Conservation (phyloP, 2,797 vertebrate genomes). For the Phoeniculus purpureus region DNA sequence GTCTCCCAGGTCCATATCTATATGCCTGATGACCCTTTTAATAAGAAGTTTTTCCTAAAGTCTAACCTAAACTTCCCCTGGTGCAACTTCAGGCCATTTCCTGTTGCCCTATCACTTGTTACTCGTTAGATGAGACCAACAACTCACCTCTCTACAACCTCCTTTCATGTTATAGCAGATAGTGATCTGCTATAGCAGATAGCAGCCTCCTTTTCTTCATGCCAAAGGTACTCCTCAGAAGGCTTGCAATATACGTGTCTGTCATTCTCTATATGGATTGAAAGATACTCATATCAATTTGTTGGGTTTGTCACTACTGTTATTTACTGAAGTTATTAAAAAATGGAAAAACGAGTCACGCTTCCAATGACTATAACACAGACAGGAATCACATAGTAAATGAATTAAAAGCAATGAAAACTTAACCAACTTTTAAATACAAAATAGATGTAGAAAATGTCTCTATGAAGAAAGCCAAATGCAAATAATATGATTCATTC, state of each 20-base stretch:
- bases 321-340: background rate
- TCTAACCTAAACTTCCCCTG: too few relatives aligned
- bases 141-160: too few relatives aligned
- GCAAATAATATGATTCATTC: background rate
- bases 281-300: background rate
- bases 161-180: too few relatives aligned
- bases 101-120: too few relatives aligned
- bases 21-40: too few relatives aligned
- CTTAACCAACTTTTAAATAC: background rate
- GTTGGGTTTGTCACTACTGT: background rate
- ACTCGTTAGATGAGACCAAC: too few relatives aligned
- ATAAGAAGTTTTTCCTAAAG: too few relatives aligned
- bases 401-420: background rate
- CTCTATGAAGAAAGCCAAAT: background rate
- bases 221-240: too few relatives aligned
- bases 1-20: too few relatives aligned
- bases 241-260: fast-evolving
- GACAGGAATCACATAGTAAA: background rate
- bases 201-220: too few relatives aligned
- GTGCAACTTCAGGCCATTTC: too few relatives aligned
- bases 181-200: too few relatives aligned
- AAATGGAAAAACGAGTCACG: background rate
- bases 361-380: background rate
- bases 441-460: background rate
- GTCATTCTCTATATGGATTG: background rate